A percentile compares a stretch with the other conserved stretches of the same genome.
Evolutionary conservation across 2,888 invertebrate species (phyloP).

Genomic region (Ditula angustiorana): DNA sequence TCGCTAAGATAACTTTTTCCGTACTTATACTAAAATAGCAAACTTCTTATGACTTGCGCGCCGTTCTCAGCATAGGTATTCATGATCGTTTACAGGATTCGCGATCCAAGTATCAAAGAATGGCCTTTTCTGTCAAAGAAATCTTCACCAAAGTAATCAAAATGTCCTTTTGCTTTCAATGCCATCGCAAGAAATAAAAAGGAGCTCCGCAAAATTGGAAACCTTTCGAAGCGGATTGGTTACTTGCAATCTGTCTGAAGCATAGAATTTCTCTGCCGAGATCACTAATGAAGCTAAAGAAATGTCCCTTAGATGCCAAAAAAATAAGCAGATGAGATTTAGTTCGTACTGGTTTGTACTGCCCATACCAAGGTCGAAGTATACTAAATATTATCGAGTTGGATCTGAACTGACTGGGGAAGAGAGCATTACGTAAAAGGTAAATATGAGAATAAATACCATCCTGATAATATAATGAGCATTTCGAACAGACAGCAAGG

Average conservation of each 20-base stretch:
- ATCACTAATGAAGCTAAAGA: not conserved
- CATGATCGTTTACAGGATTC: slow-evolving; percentile 3
- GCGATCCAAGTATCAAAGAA: slow-evolving; percentile 10
- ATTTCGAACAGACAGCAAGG: no score
- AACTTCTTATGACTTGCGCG: slow-evolving; percentile 1
- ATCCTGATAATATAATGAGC: no score
- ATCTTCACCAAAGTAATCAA: slow-evolving; percentile 12
- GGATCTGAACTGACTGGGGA: no score
- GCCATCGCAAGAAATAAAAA: not conserved
- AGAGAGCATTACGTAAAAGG: no score
- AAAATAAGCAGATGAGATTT: not conserved
- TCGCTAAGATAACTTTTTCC: not conserved
- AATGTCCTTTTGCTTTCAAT: slow-evolving; percentile 14
- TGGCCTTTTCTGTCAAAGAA: slow-evolving; percentile 18
- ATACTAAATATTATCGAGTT: no score
- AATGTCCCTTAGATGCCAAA: not conserved
- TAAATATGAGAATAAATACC: no score
- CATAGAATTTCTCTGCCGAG: not conserved
- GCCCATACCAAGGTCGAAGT: no score
- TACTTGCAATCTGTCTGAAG: not conserved
- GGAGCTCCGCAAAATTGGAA: slow-evolving; percentile 1
- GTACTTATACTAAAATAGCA: not conserved
- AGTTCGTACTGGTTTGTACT: no score
- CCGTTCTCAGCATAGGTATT: not conserved
- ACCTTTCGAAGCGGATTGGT: slow-evolving; percentile 2